Conservation (phyloP, 1,140 invertebrate genomes). For the Plectrocnemia conspersa region DNA sequence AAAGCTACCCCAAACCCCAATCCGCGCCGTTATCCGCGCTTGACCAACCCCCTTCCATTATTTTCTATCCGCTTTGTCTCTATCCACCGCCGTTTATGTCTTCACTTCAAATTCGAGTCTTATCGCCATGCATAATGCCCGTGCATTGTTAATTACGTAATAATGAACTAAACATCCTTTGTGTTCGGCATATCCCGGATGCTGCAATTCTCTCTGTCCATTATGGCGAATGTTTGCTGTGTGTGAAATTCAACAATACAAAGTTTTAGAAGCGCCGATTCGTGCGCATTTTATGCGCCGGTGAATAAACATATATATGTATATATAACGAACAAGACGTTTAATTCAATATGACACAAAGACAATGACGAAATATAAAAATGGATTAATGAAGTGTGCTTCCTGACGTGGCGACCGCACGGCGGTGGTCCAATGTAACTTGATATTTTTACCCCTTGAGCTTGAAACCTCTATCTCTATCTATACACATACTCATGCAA, state of each 20-base stretch:
- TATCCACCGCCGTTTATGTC: slow-evolving; percentile 12
- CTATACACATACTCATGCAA: too few species aligned
- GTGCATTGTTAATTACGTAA: slow-evolving; percentile 31
- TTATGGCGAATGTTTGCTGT: too few species aligned
- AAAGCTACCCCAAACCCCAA: too few species aligned
- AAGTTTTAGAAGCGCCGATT: not conserved
- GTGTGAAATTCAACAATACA: too few species aligned
- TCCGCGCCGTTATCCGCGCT: too few species aligned
- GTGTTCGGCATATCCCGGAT: not conserved
- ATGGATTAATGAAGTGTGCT: slow-evolving; percentile 34
- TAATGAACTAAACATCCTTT: slow-evolving; percentile 12
- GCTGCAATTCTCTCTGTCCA: not conserved
- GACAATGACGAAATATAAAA: slow-evolving; percentile 25
- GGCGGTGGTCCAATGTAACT: slow-evolving; percentile 25
- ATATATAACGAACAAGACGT: slow-evolving; percentile 4
- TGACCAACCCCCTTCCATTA: too few species aligned
- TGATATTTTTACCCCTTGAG: slow-evolving; percentile 21
- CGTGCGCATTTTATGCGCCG: not conserved
- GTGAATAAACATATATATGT: slow-evolving; percentile 3
- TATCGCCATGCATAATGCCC: slow-evolving; percentile 27
- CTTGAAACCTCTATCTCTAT: too few species aligned
- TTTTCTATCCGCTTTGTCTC: too few species aligned
- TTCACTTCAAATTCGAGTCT: slow-evolving; percentile 33
- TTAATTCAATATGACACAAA: not conserved
- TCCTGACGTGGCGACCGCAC: slow-evolving; percentile 26